Conservation (phyloP, 1,140 invertebrate species). For the Heliconius eleuchia region DNA sequence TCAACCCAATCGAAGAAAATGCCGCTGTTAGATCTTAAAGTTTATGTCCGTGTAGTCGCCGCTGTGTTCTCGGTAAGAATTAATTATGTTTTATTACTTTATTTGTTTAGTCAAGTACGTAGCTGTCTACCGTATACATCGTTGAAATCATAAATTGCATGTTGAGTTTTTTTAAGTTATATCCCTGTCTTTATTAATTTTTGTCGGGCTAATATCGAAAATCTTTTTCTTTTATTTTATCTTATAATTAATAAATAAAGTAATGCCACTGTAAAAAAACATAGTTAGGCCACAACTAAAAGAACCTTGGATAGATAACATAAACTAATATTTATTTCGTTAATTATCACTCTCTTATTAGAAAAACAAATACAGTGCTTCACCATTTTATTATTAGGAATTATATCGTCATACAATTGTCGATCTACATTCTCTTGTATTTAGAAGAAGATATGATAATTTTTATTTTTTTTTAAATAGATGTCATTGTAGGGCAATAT, state of each 20-base stretch:
- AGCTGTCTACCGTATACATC: neutral
- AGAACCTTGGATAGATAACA: conserved; percentile 12
- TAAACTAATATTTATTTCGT: conserved; percentile 31
- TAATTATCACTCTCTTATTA: conserved; percentile 34
- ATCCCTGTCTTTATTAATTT: neutral
- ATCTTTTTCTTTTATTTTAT: neutral
- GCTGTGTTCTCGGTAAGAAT: conserved; percentile 61
- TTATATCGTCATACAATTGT: neutral
- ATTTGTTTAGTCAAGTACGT: conserved; percentile 5
- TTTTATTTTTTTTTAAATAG: neutral
- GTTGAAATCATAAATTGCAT: neutral
- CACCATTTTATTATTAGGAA: conserved; percentile 26
- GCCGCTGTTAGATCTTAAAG: conserved; percentile 65
- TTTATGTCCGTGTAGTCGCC: conserved; percentile 67
- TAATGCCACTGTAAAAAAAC: neutral
- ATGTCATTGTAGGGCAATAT: neutral
- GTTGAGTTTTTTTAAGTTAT: neutral
- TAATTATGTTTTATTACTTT: conserved; percentile 29
- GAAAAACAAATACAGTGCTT: conserved; percentile 19
- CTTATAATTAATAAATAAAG: neutral
- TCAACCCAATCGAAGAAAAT: conserved; percentile 69
- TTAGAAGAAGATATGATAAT: neutral
- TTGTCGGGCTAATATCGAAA: neutral
- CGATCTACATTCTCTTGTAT: neutral
- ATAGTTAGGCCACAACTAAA: neutral